Conservation (phyloP, 2,888 invertebrate genomes). For the Diaprepes abbreviatus region DNA sequence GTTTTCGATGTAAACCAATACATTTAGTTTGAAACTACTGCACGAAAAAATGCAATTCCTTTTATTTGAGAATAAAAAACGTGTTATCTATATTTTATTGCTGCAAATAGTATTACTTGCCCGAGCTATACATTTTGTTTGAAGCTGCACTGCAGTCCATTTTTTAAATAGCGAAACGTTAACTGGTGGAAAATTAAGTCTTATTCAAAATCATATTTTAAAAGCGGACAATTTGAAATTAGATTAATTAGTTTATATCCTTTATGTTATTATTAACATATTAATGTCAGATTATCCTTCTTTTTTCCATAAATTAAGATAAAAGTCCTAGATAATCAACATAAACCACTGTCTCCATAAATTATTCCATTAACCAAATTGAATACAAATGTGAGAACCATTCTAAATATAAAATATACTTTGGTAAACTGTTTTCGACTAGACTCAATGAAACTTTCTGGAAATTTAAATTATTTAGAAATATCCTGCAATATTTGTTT, state of each 20-base stretch:
- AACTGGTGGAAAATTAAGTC: too few species aligned
- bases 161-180: too few species aligned
- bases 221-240: too few species aligned
- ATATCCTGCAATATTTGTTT: not conserved
- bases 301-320: not conserved
- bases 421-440: conserved; percentile 16
- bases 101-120: too few species aligned
- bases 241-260: too few species aligned
- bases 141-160: too few species aligned
- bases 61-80: not conserved
- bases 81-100: not conserved
- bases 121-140: too few species aligned
- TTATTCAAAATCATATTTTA: too few species aligned
- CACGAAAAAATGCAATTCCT: not conserved
- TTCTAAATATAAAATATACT: not conserved
- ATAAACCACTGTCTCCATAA: not conserved
- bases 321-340: not conserved
- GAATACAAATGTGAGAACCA: conserved; percentile 3
- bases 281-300: not conserved
- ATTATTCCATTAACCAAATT: not conserved
- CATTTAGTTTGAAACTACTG: conserved; percentile 1
- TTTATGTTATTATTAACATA: not conserved
- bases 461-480: conserved; percentile 7
- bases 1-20: conserved; percentile 22
- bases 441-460: conserved; percentile 10